These are phyloP conservation scores for Thaumetopoea pityocampa DNA, from an alignment of 1,140 invertebrate species.

Conservation along the genomic window DNA sequence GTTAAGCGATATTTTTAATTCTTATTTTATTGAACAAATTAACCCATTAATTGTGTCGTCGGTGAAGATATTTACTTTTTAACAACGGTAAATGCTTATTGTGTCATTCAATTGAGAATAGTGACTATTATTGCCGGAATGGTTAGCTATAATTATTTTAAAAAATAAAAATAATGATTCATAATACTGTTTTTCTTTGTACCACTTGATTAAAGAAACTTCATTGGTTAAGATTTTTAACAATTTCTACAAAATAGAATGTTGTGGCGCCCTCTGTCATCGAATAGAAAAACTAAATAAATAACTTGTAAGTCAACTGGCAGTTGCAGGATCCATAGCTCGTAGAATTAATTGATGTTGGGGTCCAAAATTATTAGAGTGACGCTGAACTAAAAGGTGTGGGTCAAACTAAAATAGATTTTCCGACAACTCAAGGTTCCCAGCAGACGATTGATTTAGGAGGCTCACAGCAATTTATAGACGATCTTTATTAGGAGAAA, in stretches of 20 bases:
- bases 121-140: conserved; percentile 69
- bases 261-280: conserved; percentile 26
- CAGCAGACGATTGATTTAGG: too few relatives aligned
- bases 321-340: background rate
- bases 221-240: conserved; percentile 1
- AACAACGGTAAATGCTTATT: conserved; percentile 74
- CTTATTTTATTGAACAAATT: conserved; percentile 60
- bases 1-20: conserved; percentile 53
- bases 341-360: background rate
- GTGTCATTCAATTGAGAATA: conserved; percentile 71
- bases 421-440: too few relatives aligned
- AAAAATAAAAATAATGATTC: conserved; percentile 75
- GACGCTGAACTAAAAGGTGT: background rate
- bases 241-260: conserved; percentile 1
- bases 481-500: background rate
- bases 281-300: conserved; percentile 20
- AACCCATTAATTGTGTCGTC: conserved; percentile 62
- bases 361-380: too few relatives aligned
- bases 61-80: conserved; percentile 44
- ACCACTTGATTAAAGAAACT: background rate
- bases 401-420: too few relatives aligned
- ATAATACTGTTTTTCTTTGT: conserved; percentile 55
- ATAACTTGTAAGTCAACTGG: too few relatives aligned
- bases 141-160: conserved; percentile 76
- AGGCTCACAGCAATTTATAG: background rate